Evolutionary conservation across 2,797 vertebrate species (phyloP).

Genomic region (Falco rusticolus): DNA sequence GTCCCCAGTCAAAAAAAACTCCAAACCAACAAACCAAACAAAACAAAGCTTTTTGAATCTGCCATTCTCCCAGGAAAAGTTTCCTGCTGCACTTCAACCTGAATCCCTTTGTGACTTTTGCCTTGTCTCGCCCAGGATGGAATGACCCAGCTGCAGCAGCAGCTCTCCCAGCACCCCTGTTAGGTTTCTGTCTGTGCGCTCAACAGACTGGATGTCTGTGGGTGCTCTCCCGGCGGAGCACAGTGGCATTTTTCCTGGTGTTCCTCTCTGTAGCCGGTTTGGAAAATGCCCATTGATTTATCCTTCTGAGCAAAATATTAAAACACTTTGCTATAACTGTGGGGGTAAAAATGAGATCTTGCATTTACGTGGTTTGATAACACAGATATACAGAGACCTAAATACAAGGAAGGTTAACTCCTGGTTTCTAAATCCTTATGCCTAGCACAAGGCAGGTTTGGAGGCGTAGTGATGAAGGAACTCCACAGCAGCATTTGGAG

Average conservation of each 20-base stretch:
- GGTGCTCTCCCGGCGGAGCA: background rate
- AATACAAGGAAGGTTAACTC: background rate
- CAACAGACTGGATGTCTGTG: background rate
- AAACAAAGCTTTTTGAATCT: background rate
- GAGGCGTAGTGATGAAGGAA: background rate
- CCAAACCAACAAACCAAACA: background rate
- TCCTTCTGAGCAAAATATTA: background rate
- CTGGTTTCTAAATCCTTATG: background rate
- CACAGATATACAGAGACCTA: background rate
- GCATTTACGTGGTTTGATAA: background rate
- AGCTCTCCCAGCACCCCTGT: background rate
- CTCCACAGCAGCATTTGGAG: background rate
- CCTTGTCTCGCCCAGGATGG: background rate
- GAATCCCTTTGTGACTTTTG: background rate
- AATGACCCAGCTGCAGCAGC: background rate
- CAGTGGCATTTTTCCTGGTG: background rate
- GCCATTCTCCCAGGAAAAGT: background rate
- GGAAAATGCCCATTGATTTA: background rate
- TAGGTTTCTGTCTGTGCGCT: background rate
- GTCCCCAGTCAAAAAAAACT: background rate
- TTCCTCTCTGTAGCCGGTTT: background rate
- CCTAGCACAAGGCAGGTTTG: background rate
- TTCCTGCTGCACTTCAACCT: background rate
- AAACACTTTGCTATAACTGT: background rate
- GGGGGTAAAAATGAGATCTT: background rate